Base-by-base conservation (phyloP, 1,140 invertebrate species). In the Bombus difficillimus region DNA sequence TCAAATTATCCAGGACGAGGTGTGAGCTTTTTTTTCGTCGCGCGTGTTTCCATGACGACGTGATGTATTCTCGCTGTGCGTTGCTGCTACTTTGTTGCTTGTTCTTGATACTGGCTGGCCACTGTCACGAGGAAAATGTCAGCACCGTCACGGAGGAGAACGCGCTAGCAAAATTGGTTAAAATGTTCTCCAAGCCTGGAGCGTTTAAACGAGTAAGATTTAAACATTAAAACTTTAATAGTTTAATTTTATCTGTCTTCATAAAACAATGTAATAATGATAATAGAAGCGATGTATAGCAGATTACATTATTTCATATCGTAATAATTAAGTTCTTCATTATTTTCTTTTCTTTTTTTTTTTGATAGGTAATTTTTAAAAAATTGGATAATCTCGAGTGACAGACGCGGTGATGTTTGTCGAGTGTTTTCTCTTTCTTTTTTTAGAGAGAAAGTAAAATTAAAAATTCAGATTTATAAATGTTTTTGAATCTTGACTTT, bases 101-200 rank as follows among this genome's bases (percentile, higher is more conserved):
- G 66, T 32, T 91, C 25, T 62, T 85, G 78, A 47, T 90, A 32
- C 47, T 84, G 32, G 12, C 22, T 39, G 86, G 59, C 0, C 62
- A 59, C 62, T 73, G 47, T 39, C 89, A 85, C 53, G 53, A 74
- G 53, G 75, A 88, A 66, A 92, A 91, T 73, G 37, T 74, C 37
- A 92, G 87, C 57, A 88, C 88, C 64, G 87, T 85, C 68, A 86
- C 79, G 1, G 89, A 90, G 57, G 93, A 94, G 37, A 94, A 90
- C 53, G 91, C 92, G 1, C 92, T 95, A 12, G 93, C 94, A 64
- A 95, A 95, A 90, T 88, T 95, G 57, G 95, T 95, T 25, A 93
- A 93, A 87, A 91, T 95, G 83, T 95, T 95, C 77, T 94, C 94
- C 13, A 94, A 95, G 78, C 94, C 95, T 18, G 95, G 94, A 32